Evolutionary conservation across 2,797 vertebrate genomes (phyloP).

Genomic region (Aulostomus chinensis): DNA sequence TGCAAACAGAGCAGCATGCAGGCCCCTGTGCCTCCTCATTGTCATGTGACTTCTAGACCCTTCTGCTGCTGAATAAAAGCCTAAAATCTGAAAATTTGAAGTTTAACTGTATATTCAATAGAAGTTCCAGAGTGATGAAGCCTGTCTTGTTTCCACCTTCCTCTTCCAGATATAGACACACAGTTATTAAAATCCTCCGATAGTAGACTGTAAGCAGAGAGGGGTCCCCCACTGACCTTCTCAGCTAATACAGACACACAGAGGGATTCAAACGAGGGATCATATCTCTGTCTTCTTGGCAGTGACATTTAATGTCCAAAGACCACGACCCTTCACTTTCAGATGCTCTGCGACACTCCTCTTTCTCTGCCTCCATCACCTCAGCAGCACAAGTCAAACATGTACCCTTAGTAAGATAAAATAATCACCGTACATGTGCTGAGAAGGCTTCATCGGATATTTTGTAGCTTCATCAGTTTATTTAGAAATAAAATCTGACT

Average conservation of each 20-base stretch:
- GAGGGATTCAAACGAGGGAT: slow-evolving; percentile 73
- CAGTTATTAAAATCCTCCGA: slow-evolving; percentile 25
- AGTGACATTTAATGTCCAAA: slow-evolving; percentile 84
- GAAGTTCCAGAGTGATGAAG: neutral
- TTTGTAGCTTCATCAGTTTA: too few relatives aligned
- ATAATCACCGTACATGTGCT: too few relatives aligned
- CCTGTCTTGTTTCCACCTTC: too few relatives aligned
- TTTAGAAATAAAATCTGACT: too few relatives aligned
- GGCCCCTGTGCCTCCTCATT: slow-evolving; percentile 8
- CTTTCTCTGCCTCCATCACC: slow-evolving; percentile 15
- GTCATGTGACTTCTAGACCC: neutral
- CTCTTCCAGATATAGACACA: slow-evolving; percentile 18
- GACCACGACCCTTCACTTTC: slow-evolving; percentile 81
- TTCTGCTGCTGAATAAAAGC: neutral
- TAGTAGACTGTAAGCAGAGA: slow-evolving; percentile 46
- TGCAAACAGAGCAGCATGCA: neutral
- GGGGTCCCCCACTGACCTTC: slow-evolving; percentile 73
- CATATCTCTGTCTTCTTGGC: slow-evolving; percentile 75
- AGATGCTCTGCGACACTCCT: slow-evolving; percentile 2
- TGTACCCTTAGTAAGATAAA: too few relatives aligned
- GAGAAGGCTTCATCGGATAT: too few relatives aligned
- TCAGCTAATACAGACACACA: slow-evolving; percentile 52
- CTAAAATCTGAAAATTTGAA: neutral
- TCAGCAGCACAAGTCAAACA: too few relatives aligned
- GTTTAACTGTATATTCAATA: neutral